phyloP scores from a whole-genome alignment of 2,113 vertebrate species.

The Lethenteron reissneri region DNA sequence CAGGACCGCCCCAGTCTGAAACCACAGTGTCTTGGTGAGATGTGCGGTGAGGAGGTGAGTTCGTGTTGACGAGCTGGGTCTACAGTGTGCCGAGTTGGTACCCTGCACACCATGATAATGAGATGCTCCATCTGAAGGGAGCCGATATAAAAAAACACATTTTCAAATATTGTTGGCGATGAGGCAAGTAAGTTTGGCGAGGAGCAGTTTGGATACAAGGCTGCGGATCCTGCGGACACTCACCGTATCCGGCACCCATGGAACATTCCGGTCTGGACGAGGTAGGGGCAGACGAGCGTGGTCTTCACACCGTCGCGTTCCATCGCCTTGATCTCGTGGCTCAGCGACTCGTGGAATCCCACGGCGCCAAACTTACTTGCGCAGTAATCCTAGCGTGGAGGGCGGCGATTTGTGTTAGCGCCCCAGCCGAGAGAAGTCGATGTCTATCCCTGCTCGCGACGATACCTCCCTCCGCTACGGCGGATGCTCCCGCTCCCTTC shows the following conservation, averaged over 20 bases:
- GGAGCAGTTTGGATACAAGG: too few species aligned
- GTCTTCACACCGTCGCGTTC: conserved; percentile 18
- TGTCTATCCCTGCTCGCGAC: not conserved
- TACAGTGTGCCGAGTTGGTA: too few species aligned
- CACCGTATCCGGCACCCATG: conserved; percentile 21
- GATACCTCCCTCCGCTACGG: not conserved
- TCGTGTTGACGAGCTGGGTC: too few species aligned
- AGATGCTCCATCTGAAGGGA: too few species aligned
- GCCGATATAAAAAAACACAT: too few species aligned
- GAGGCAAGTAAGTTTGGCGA: too few species aligned
- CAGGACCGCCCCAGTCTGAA: too few species aligned
- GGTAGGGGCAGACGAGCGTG: conserved; percentile 25
- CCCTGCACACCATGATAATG: too few species aligned
- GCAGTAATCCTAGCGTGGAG: conserved; percentile 22
- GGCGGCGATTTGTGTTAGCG: too few species aligned
- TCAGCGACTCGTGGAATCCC: conserved; percentile 27
- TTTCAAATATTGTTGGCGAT: too few species aligned
- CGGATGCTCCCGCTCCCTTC: not conserved
- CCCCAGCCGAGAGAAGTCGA: not conserved
- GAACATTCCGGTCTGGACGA: conserved; percentile 24
- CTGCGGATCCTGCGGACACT: not conserved
- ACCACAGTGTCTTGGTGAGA: too few species aligned
- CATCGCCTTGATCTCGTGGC: conserved; percentile 23
- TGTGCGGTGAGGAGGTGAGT: too few species aligned
- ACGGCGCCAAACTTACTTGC: conserved; percentile 28